Base-by-base conservation (phyloP, 1,140 invertebrate species). In the Lepidurus couesii region DNA sequence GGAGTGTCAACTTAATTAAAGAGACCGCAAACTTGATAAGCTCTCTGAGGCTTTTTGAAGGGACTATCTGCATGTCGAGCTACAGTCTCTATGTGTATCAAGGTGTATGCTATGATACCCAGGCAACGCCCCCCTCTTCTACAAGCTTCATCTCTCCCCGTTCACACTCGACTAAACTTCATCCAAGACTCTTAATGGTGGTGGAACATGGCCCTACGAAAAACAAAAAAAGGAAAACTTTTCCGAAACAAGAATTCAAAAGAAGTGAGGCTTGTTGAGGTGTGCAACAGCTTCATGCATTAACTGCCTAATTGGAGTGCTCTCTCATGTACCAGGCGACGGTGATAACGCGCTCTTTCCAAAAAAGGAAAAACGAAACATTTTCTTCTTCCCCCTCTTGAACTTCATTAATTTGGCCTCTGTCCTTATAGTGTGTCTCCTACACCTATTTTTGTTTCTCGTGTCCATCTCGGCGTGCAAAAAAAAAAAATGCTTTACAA, bases 261-360 rank as follows among this genome's bases (percentile, higher is more conserved):
- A 65, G 53, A 65, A 65, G 21, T 65, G 53, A 65, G 53, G 53
- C 53, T 65, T 21, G 53, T 65, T 65, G 53, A 65, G 53, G 53
- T 65, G 53, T 65, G 53, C 53, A 65, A 65, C 53, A 65, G 53
- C 53, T 65, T 65, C 53, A 16, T 65, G 53, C 53, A 65, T 65
- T 65, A 65, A 65, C 53, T 65, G 53, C 53, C 53, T 65, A 65
- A 65, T 65, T 65, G 53, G 53, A 65, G 53, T 65, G 53, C 53
- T 65, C 53, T 65, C 53, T 65, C 53, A 21, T 65, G 53, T 65
- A 65, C 53, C 21, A 65, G 53, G 53, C 13, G 53, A 65, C n/a
- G 8, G 53, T 65, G 53, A 65, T 65, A 65, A 65, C 53, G 53
- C 53, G 53, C 53, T 65, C 16, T 65, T 13, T 65, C 53, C 53